Evolutionary conservation across 2,113 vertebrate species (phyloP).

Genomic region (Tupaia tana): DNA sequence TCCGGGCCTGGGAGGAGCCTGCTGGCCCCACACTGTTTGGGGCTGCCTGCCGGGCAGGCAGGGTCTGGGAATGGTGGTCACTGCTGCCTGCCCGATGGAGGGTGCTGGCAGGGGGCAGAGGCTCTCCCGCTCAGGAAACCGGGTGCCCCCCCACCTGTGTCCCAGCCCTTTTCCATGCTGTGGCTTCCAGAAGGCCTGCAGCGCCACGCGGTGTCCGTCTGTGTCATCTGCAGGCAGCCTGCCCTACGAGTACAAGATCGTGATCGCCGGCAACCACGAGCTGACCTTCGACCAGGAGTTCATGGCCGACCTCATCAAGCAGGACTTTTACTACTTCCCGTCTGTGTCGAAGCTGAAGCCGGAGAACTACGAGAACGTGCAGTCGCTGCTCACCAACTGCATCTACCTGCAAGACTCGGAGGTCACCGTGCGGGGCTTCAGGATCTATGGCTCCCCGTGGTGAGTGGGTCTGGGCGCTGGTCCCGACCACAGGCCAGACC

Average conservation of each 20-base stretch:
- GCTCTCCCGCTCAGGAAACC: fast-evolving
- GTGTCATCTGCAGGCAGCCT: constrained; percentile 91
- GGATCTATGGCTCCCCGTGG: constrained; percentile 97
- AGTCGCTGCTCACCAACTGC: constrained; percentile 97
- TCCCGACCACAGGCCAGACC: fast-evolving
- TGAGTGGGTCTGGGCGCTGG: constrained; percentile 82
- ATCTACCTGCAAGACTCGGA: constrained; percentile 99
- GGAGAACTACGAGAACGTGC: constrained; percentile 97
- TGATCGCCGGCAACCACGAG: constrained; percentile 98
- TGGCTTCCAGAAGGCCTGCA: background rate
- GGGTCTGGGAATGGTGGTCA: background rate
- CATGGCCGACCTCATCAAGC: constrained; percentile 99
- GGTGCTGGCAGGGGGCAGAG: background rate
- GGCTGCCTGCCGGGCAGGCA: fast-evolving
- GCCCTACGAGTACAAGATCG: constrained; percentile 98
- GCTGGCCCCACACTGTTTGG: background rate
- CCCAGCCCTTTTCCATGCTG: fast-evolving
- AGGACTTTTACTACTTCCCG: constrained; percentile 99
- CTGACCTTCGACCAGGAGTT: constrained; percentile 99
- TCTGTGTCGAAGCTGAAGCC: constrained; percentile 98
- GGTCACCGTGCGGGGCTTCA: constrained; percentile 95
- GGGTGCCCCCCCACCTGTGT: fast-evolving
- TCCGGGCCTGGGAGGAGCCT: background rate
- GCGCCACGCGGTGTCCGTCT: fast-evolving
- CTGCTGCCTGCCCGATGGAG: background rate